Conservation (phyloP, 1,140 invertebrate species). For the Ceratosolen solmsi region DNA sequence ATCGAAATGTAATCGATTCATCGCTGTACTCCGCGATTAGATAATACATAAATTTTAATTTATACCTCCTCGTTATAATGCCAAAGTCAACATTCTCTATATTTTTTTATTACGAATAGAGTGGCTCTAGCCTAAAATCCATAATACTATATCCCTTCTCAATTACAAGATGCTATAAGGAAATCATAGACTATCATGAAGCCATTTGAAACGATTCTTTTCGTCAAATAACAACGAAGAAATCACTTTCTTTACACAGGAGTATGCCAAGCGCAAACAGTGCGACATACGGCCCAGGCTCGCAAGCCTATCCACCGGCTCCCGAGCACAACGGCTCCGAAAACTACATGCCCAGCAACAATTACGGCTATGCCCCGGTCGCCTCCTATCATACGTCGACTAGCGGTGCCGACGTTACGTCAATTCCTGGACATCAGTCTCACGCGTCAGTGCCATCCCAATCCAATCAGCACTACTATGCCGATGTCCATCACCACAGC, state of each 20-base stretch:
- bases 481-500: slow-evolving; percentile 30
- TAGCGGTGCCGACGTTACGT: background rate
- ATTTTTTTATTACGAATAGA: background rate
- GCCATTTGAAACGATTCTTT: background rate
- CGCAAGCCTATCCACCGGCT: slow-evolving; percentile 34
- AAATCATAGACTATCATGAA: no score
- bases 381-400: slow-evolving; percentile 32
- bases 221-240: background rate
- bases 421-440: slow-evolving; percentile 19
- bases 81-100: background rate
- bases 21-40: background rate
- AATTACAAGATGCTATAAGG: no score
- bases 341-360: slow-evolving; percentile 58
- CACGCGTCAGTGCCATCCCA: slow-evolving; percentile 19
- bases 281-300: slow-evolving; percentile 7
- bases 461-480: slow-evolving; percentile 32
- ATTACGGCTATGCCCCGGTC: slow-evolving; percentile 43
- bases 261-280: slow-evolving; percentile 32
- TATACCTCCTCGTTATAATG: background rate
- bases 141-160: no score
- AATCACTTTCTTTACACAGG: slow-evolving; percentile 15
- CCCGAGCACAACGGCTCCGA: slow-evolving; percentile 64
- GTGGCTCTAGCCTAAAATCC: background rate
- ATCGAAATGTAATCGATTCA: background rate
- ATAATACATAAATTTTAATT: background rate